These are phyloP conservation scores for Ctena decussata DNA, from an alignment of 2,888 invertebrate species.

Conservation along the genomic window DNA sequence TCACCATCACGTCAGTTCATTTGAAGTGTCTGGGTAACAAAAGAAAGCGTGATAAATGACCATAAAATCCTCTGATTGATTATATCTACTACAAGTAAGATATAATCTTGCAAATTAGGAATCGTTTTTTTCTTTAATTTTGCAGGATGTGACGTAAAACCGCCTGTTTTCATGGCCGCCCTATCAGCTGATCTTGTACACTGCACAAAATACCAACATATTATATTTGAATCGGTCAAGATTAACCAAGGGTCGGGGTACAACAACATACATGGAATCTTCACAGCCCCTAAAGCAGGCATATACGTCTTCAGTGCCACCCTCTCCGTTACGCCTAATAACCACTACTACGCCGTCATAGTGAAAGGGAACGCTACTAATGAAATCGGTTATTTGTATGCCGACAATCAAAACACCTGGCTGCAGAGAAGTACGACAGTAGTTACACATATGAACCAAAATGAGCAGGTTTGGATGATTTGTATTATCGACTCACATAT, in stretches of 20 bases:
- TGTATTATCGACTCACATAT: background rate
- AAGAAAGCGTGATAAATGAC: too few relatives aligned
- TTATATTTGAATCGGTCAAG: constrained; percentile 47
- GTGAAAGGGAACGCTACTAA: constrained; percentile 39
- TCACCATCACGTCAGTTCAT: too few relatives aligned
- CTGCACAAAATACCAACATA: constrained; percentile 34
- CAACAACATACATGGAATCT: constrained; percentile 39
- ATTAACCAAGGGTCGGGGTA: constrained; percentile 41
- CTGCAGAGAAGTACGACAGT: background rate
- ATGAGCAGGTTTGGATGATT: background rate
- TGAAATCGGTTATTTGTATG: constrained; percentile 47
- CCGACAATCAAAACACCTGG: constrained; percentile 29
- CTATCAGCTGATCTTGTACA: constrained; percentile 18
- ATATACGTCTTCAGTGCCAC: constrained; percentile 40
- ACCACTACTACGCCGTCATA: constrained; percentile 27
- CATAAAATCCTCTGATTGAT: too few relatives aligned
- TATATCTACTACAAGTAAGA: too few relatives aligned
- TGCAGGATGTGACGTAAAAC: background rate
- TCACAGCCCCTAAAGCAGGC: constrained; percentile 44
- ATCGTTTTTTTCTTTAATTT: background rate
- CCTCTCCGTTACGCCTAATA: constrained; percentile 8
- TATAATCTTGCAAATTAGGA: too few relatives aligned
- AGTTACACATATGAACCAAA: background rate
- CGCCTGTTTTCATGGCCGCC: constrained; percentile 45
- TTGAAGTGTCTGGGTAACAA: too few relatives aligned